These are phyloP conservation scores for Apamea sordens DNA, from an alignment of 2,888 invertebrate genomes.

Conservation along the genomic window DNA sequence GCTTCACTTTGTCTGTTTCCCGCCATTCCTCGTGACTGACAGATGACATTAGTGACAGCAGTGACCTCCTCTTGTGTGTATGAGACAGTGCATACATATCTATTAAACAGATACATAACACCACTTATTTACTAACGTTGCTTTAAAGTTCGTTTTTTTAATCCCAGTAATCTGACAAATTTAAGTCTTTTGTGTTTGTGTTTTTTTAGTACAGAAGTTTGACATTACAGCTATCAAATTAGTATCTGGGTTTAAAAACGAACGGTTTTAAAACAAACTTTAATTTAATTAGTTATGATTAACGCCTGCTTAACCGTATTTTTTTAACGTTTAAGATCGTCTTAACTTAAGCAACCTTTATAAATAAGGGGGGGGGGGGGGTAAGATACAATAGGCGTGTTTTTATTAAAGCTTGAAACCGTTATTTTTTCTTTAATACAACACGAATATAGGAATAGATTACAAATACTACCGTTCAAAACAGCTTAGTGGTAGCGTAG, in stretches of 20 bases:
- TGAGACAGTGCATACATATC: background rate
- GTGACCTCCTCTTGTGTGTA: background rate
- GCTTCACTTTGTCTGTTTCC: background rate
- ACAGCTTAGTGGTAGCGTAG: constrained; percentile 26
- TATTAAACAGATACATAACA: background rate
- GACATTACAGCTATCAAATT: no score
- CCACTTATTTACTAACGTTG: no score
- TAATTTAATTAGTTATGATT: background rate
- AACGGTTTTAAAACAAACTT: no score
- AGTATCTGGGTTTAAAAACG: no score
- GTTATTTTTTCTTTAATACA: background rate
- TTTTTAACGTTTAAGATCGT: background rate
- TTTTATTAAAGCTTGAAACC: background rate
- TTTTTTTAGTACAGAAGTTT: no score
- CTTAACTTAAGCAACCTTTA: background rate
- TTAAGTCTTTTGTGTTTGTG: no score
- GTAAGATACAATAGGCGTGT: background rate
- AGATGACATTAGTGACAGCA: background rate
- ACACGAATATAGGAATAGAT: background rate
- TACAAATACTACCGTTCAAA: constrained; percentile 12
- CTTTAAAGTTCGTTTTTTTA: no score
- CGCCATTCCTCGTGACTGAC: background rate
- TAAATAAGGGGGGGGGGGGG: background rate
- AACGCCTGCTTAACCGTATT: background rate
- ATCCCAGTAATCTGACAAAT: no score